These are phyloP conservation scores for Telmatochromis sp. DNA, from an alignment of 2,113 vertebrate genomes.

Conservation along the genomic window DNA sequence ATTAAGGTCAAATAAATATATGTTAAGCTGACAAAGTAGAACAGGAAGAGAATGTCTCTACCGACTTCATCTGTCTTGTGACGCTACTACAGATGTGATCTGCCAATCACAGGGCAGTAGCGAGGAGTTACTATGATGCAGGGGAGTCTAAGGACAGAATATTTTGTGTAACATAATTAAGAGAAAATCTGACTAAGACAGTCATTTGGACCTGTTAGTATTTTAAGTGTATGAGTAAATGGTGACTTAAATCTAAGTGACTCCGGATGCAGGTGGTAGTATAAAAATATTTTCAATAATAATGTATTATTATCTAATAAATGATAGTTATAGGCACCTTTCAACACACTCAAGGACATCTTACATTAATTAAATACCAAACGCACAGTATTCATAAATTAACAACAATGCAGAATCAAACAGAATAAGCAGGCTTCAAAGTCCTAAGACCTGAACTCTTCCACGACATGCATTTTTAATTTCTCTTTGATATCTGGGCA, in stretches of 20 bases:
- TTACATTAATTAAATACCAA: no score
- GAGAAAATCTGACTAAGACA: background rate
- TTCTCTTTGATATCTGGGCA: no score
- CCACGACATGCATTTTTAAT: no score
- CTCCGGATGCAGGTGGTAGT: background rate
- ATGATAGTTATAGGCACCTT: background rate
- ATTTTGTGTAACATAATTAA: background rate
- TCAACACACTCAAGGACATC: no score
- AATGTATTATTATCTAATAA: background rate
- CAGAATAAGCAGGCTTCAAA: no score
- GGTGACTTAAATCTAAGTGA: background rate
- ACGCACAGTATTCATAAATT: no score
- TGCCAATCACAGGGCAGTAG: background rate
- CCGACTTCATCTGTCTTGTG: constrained; percentile 36
- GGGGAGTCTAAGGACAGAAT: background rate
- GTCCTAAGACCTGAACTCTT: no score
- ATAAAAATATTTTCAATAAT: background rate
- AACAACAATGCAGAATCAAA: no score
- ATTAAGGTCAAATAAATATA: background rate
- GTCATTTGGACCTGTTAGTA: background rate
- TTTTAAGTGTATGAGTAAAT: background rate
- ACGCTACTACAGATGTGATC: background rate
- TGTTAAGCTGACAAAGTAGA: background rate
- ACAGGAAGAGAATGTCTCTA: background rate
- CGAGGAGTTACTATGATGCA: constrained; percentile 7